These are phyloP conservation scores for Girardia tigrina DNA, from an alignment of 2,888 invertebrate genomes.

Conservation along the genomic window DNA sequence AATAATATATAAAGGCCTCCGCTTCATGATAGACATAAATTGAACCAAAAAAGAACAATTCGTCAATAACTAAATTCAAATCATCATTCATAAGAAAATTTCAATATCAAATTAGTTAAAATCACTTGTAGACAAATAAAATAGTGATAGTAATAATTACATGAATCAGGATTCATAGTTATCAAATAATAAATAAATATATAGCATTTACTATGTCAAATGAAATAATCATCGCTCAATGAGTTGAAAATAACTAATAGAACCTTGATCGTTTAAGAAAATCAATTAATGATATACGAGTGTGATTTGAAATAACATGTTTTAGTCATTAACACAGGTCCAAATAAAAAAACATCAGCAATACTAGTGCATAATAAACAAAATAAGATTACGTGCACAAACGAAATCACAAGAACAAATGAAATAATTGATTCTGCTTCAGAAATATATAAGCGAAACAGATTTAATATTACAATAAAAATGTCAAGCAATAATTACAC, in stretches of 20 bases:
- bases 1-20: conserved; percentile 23
- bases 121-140: conserved; percentile 21
- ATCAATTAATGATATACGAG: not conserved
- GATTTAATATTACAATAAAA: not conserved
- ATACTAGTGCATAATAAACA: conserved; percentile 21
- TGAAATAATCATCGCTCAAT: conserved; percentile 15
- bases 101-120: conserved; percentile 23
- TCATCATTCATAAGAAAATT: conserved; percentile 19
- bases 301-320: conserved; percentile 14
- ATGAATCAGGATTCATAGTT: conserved; percentile 16
- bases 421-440: conserved; percentile 6
- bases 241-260: conserved; percentile 19
- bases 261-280: conserved; percentile 11
- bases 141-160: not conserved
- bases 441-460: conserved; percentile 10
- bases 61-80: conserved; percentile 14
- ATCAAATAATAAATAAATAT: conserved; percentile 15
- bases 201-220: conserved; percentile 23
- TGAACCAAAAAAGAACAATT: conserved; percentile 23
- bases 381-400: conserved; percentile 18
- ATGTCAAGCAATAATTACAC: conserved; percentile 23
- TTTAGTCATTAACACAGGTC: not conserved
- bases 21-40: conserved; percentile 13
- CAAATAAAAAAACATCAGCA: conserved; percentile 4
- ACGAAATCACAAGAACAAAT: conserved; percentile 20